A percentile compares a stretch with the other conserved stretches of the same genome.
These are phyloP conservation scores for Drosophila bipectinata DNA, from an alignment of 1,140 invertebrate species.

Conservation along the genomic window DNA sequence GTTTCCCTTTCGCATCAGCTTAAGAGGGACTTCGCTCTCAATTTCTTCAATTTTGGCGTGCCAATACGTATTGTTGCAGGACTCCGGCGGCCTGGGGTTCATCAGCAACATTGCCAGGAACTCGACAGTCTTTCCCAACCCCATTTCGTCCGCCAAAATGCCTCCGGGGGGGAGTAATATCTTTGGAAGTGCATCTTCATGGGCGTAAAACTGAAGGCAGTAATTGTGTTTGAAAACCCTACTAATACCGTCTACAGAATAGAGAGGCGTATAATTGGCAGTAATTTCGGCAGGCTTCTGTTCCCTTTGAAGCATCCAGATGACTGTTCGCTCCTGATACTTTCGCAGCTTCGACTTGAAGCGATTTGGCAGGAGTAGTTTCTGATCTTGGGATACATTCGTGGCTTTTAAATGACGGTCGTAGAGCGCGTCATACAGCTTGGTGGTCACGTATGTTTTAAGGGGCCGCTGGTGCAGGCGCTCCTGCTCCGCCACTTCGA, in stretches of 20 bases:
- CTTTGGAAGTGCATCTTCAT: slow-evolving; percentile 24
- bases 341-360: slow-evolving; percentile 85
- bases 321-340: slow-evolving; percentile 88
- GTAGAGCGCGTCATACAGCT: slow-evolving; percentile 66
- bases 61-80: slow-evolving; percentile 36
- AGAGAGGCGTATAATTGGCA: slow-evolving; percentile 44
- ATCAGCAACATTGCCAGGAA: slow-evolving; percentile 88
- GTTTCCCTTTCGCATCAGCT: slow-evolving; percentile 6
- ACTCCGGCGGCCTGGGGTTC: slow-evolving; percentile 84
- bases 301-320: slow-evolving; percentile 89
- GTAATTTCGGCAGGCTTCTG: slow-evolving; percentile 33
- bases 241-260: slow-evolving; percentile 30
- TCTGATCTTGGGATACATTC: neutral
- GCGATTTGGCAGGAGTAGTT: slow-evolving; percentile 11
- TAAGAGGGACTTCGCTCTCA: slow-evolving; percentile 41
- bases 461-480: slow-evolving; percentile 49
- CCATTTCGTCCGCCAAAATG: slow-evolving; percentile 94
- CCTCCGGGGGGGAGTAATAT: slow-evolving; percentile 86
- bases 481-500: slow-evolving; percentile 51
- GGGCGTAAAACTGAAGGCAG: slow-evolving; percentile 58
- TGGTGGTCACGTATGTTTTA: slow-evolving; percentile 69
- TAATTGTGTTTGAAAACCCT: slow-evolving; percentile 84
- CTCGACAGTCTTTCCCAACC: slow-evolving; percentile 93
- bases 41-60: slow-evolving; percentile 21
- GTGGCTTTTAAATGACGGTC: slow-evolving; percentile 29